phyloP scores from a whole-genome alignment of 2,888 invertebrate species.

The Atrina japonica region DNA sequence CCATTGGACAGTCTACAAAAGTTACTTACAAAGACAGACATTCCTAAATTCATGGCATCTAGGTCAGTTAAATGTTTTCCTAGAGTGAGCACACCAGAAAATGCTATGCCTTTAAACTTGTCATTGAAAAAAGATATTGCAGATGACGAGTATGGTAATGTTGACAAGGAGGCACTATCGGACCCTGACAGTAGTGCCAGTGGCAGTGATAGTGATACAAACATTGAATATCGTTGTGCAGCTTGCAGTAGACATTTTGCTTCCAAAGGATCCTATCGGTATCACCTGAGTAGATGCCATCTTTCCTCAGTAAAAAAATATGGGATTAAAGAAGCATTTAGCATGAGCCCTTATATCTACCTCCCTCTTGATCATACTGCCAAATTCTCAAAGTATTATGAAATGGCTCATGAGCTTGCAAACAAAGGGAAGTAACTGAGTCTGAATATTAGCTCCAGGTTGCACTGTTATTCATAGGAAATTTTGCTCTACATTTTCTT shows the following conservation, averaged over 20 bases:
- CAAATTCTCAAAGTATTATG: slow-evolving; percentile 98
- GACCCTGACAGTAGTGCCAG: slow-evolving; percentile 56
- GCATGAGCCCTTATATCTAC: slow-evolving; percentile 78
- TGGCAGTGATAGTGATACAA: slow-evolving; percentile 65
- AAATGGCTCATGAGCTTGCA: slow-evolving; percentile 98
- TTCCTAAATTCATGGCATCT: slow-evolving; percentile 61
- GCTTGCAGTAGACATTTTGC: slow-evolving; percentile 87
- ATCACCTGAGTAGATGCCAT: slow-evolving; percentile 87
- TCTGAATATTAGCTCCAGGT: too few relatives aligned
- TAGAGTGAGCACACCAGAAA: slow-evolving; percentile 45
- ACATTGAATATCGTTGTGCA: slow-evolving; percentile 72
- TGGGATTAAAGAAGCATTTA: slow-evolving; percentile 76
- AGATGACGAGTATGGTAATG: slow-evolving; percentile 52
- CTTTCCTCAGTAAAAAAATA: slow-evolving; percentile 74
- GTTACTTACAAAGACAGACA: slow-evolving; percentile 96
- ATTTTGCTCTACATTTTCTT: too few relatives aligned
- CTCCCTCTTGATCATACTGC: slow-evolving; percentile 82
- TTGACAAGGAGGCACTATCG: slow-evolving; percentile 56
- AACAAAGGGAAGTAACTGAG: slow-evolving; percentile 85
- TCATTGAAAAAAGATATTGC: slow-evolving; percentile 60
- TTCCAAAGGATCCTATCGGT: slow-evolving; percentile 97
- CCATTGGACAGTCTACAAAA: slow-evolving; percentile 97
- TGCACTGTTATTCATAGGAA: too few relatives aligned
- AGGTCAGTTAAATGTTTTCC: slow-evolving; percentile 52
- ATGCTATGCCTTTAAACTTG: slow-evolving; percentile 65